Conservation (phyloP, 2,888 invertebrate genomes). For the Oligia latruncula region DNA sequence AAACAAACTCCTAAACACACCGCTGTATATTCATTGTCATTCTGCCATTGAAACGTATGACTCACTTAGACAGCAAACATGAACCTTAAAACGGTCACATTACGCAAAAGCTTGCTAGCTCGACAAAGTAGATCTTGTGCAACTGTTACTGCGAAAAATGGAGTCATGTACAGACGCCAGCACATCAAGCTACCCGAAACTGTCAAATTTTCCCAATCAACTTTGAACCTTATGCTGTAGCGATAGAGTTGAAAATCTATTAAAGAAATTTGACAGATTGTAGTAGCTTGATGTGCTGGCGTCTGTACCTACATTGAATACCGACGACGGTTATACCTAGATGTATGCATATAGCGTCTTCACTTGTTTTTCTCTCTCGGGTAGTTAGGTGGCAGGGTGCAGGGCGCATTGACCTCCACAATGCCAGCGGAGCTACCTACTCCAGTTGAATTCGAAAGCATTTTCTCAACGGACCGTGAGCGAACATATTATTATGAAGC, state of each 20-base stretch:
- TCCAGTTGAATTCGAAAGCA: conserved; percentile 74
- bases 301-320: conserved; percentile 47
- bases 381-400: conserved; percentile 55
- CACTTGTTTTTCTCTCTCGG: conserved; percentile 75
- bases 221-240: too few species aligned
- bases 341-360: conserved; percentile 52
- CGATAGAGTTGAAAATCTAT: too few species aligned
- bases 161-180: conserved; percentile 22
- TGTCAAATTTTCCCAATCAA: too few species aligned
- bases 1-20: conserved; percentile 12
- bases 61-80: conserved; percentile 47
- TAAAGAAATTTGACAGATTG: too few species aligned
- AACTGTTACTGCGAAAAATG: conserved; percentile 53
- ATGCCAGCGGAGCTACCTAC: conserved; percentile 66
- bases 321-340: conserved; percentile 38
- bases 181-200: too few species aligned
- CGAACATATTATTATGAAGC: conserved; percentile 64
- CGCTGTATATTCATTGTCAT: conserved; percentile 30
- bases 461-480: conserved; percentile 71
- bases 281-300: too few species aligned
- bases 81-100: conserved; percentile 51
- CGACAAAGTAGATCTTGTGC: conserved; percentile 47
- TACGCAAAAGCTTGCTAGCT: conserved; percentile 55
- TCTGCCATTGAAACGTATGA: conserved; percentile 52
- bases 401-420: conserved; percentile 63